Conservation (phyloP, 2,888 invertebrate genomes). For the Nomada goodeniana region DNA sequence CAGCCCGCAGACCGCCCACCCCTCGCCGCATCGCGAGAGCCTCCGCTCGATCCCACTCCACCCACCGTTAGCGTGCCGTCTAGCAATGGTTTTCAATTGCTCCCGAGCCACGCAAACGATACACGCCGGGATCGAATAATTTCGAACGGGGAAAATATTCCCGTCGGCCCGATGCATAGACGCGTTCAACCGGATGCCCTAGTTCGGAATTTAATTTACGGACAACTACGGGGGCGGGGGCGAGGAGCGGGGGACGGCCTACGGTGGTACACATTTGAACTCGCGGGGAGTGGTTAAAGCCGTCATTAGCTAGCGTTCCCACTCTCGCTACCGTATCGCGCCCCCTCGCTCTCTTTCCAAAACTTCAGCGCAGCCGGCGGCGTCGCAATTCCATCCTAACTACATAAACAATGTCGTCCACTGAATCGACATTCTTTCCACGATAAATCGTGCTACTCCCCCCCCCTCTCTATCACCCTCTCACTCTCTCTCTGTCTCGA, state of each 20-base stretch:
- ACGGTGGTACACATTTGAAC: not conserved
- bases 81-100: conserved; percentile 32
- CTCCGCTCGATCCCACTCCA: conserved; percentile 54
- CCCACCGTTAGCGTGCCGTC: conserved; percentile 49
- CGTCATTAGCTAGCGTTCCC: conserved; percentile 27
- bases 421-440: not conserved
- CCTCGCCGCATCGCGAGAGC: conserved; percentile 52
- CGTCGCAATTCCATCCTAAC: conserved; percentile 33
- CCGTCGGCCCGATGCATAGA: no score
- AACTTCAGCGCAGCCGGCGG: conserved; percentile 39
- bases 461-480: no score
- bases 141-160: no score
- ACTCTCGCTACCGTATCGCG: conserved; percentile 30
- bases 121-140: no score
- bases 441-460: not conserved
- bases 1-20: conserved; percentile 57
- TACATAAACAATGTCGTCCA: conserved; percentile 31
- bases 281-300: not conserved
- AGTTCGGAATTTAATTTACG: no score
- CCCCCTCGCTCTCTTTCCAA: conserved; percentile 48
- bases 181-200: no score
- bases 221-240: no score
- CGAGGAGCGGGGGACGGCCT: no score
- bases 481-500: no score
- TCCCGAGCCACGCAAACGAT: not conserved